Percentiles rank a stretch among this genome's conserved stretches.
These are phyloP conservation scores for Luperina nickerlii DNA, from an alignment of 2,888 invertebrate species.

Conservation along the genomic window DNA sequence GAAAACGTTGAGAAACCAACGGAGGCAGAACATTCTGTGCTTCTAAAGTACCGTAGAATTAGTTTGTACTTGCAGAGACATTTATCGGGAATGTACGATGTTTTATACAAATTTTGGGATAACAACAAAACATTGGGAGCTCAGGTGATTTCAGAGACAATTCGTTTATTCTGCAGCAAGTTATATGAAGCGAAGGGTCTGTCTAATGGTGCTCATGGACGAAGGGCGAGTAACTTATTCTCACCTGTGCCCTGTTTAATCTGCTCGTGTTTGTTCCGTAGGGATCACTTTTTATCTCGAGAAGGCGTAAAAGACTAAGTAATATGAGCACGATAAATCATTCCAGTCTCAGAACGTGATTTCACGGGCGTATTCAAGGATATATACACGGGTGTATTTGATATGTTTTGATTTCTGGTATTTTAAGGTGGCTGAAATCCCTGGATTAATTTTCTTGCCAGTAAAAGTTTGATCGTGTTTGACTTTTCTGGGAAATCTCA, in stretches of 20 bases:
- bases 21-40: slow-evolving; percentile 14
- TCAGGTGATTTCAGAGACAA: slow-evolving; percentile 47
- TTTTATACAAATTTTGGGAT: neutral
- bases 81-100: neutral
- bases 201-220: slow-evolving; percentile 52
- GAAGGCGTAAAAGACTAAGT: slow-evolving; percentile 30
- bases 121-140: slow-evolving; percentile 19
- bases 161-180: slow-evolving; percentile 53
- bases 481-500: neutral
- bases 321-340: slow-evolving; percentile 46
- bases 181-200: slow-evolving; percentile 55
- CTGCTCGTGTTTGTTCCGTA: slow-evolving; percentile 46
- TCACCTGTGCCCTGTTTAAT: slow-evolving; percentile 65
- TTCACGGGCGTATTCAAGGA: neutral
- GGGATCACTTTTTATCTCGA: slow-evolving; percentile 38
- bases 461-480: neutral
- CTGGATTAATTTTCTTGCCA: neutral
- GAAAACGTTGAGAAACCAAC: slow-evolving; percentile 29
- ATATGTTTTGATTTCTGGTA: neutral
- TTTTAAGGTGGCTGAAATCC: neutral
- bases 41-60: slow-evolving; percentile 20
- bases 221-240: slow-evolving; percentile 54
- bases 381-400: neutral
- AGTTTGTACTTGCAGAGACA: slow-evolving; percentile 2
- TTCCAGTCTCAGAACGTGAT: slow-evolving; percentile 9